Evolutionary conservation across 2,113 vertebrate genomes (phyloP), one percentile per base, ranked within the genome.

Genomic region (Electrona antarctica): DNA sequence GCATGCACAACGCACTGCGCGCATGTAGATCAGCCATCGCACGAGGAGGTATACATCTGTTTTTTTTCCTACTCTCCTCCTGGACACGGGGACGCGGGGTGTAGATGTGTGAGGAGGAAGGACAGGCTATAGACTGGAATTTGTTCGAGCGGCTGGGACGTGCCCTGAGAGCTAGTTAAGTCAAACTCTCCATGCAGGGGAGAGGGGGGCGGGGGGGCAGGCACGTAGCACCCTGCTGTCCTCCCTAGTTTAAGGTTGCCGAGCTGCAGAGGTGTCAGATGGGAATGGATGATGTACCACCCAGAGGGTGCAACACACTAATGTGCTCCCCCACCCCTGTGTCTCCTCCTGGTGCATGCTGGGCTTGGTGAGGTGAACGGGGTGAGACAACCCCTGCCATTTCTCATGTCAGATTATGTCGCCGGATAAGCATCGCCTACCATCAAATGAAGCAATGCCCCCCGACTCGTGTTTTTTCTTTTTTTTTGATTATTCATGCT

Each of bases 271-370:
- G 3, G 63, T 79, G 80, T 78, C 52, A 12, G 1, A 41, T 82
- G 82, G 84, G 76, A 84, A 85, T 85, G 79, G 72, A 13, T 82
- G 81, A 13, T 82, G 81, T 71, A 63, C 52, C 67, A 73, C 62
- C 73, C 68, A 68, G 45, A 15, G 60, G 68, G 55, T 29, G 56
- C 4, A 7, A 33, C 73, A 46, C 51, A 11, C n/a, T 11, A 54
- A 54, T 54, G 51, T 54, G 51, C 11, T 54, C 51, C 5, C 11
- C 51, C 15, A 10, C 49, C 1, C 7, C 63, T 6, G 56, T 28
- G n/a, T 7, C 29, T 12, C 33, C 12, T 55, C 11, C 56, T 13
- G 56, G 10, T 77, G 33, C 5, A 29, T 15, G 3, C 61, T 47
- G 57, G 76, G 70, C 3, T 62, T 33, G 3, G 9, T 46, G 52